Base-by-base conservation (phyloP, 1,140 invertebrate species). In the Cydia pomonella region DNA sequence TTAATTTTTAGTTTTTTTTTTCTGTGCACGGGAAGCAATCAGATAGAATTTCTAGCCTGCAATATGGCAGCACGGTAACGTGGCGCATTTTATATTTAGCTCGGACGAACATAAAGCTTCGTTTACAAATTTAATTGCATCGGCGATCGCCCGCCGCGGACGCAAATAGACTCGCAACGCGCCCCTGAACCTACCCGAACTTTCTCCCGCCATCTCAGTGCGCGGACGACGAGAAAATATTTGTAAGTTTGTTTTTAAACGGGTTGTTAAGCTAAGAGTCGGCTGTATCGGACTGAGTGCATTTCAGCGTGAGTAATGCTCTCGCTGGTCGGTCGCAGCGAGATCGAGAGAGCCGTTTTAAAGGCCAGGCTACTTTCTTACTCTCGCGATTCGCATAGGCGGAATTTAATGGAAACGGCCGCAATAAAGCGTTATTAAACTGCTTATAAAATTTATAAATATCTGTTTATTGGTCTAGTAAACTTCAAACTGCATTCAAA, bases 91-190 rank as follows among this genome's bases (percentile, higher is more conserved):
- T 91, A 91, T 90, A 87, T 93, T 91, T 92, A 91, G 86, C 85
- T 78, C 79, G 62, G 77, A n/a, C 44, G 83, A 83, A 86, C 87
- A 89, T 90, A 91, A 88, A 91, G 85, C 86, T 89, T 84, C 84
- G 87, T 83, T 90, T 90, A 88, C 89, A 88, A 88, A 88, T 92
- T 90, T 91, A 92, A 92, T 93, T 91, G 91, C 91, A 92, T 88
- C 87, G 88, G 79, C 87, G 87, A 90, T 93, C 90, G 91, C 84
- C 87, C 84, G 89, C 88, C 85, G 81, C 81, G 88, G 86, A 85
- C 89, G 84, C 80, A 92, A 92, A 93, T 93, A 93, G 85, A 87
- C 82, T 78, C 80, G 76, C 21, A 71, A 75, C 77, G 79, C 87
- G 91, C 84, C 90, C 91, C 85, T 93, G 91, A 93, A 93, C 90